Base-by-base conservation (phyloP, 2,113 vertebrate genomes). In the Girardinichthys multiradiatus region DNA sequence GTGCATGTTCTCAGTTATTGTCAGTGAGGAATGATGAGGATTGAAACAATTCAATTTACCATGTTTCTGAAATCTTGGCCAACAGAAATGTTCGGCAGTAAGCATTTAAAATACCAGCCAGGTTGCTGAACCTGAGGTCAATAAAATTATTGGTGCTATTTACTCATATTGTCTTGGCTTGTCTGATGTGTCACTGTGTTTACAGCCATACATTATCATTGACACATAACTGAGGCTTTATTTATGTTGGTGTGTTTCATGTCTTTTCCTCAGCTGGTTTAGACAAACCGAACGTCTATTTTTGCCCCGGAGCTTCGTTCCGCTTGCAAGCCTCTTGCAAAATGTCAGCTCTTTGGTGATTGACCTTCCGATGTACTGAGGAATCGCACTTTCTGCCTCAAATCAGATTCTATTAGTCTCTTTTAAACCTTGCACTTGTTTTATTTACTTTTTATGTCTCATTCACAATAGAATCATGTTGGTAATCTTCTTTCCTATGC, bases 101-200 rank as follows among this genome's bases (percentile, higher is more conserved):
- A 70, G 33, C n/a, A 19, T 9, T 78, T 69, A 57, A 45, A 72
- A 26, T 26, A 15, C 67, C 42, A 68, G 39, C 67, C 42, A 68
- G 39, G 48, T 59, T 39, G 35, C 30, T 28, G 67, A 77, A 85
- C 73, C 61, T 61, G 60, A 61, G 64, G 48, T 62, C 75, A 77
- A 58, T 27, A 64, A 72, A 57, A 79, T 74, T 74, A 75, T 76
- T 68, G 78, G 3, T 61, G 27, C 31, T 70, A 35, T 88, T 84
- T 70, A 68, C 33, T 68, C 24, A 35, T 28, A 48, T 77, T 66
- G 35, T 63, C 31, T 29, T 74, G 59, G 30, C 6, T 37, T 24
- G 81, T 84, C 77, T 86, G 75, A 73, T 72, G 64, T 87, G 79
- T 67, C 72, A 69, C 67, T 74, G 82, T 77, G 29, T 59, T 64